Conservation (phyloP, 30 jellyfish, hydroid and myxozoan genomes). For the Hydra vulgaris region DNA sequence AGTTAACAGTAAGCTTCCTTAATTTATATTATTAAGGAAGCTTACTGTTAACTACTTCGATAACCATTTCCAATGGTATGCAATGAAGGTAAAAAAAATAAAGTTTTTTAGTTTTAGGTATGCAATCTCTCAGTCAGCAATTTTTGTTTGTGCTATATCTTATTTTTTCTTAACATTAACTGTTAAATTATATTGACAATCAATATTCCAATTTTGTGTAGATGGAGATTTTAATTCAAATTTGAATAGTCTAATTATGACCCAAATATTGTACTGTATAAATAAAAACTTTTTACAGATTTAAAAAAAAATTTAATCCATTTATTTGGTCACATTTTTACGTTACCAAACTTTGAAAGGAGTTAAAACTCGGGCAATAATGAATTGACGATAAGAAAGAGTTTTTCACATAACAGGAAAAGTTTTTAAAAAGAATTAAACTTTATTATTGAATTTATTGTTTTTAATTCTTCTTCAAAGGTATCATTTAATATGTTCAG, state of each 20-base stretch:
- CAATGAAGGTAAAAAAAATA: background rate
- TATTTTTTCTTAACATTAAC: background rate
- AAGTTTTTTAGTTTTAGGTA: background rate
- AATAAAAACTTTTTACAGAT: background rate
- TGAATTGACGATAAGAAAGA: background rate
- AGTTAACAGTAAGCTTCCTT: background rate
- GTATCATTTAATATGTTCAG: background rate
- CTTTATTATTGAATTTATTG: background rate
- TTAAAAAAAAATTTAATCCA: too few relatives aligned
- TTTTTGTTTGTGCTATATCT: background rate
- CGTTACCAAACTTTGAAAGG: too few relatives aligned
- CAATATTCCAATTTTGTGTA: background rate
- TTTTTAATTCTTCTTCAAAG: background rate
- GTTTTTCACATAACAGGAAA: background rate
- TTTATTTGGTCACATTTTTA: too few relatives aligned
- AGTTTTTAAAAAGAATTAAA: too few relatives aligned
- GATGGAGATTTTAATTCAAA: background rate
- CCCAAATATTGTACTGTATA: background rate
- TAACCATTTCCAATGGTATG: background rate
- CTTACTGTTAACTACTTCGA: background rate
- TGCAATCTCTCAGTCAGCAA: background rate
- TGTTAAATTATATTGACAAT: background rate
- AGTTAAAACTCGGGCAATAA: too few relatives aligned
- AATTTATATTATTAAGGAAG: background rate
- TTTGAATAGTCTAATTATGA: background rate